phyloP scores from a whole-genome alignment of 2,888 invertebrate species.

The Rotaria macrura region DNA sequence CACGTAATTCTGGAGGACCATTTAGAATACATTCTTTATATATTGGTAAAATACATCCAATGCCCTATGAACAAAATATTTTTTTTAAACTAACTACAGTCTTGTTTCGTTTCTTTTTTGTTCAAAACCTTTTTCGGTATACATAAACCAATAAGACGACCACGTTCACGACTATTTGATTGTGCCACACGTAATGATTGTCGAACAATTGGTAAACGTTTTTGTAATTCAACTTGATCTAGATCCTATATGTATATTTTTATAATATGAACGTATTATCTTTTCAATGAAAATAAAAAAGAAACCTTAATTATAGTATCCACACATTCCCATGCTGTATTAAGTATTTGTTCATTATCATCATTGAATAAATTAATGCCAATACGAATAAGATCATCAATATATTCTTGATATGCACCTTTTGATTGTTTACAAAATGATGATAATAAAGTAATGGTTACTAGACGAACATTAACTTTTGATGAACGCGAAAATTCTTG shows the following conservation, averaged over 20 bases:
- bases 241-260: constrained; percentile 55
- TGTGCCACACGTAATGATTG: constrained; percentile 66
- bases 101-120: no score
- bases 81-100: no score
- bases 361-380: constrained; percentile 74
- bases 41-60: constrained; percentile 80
- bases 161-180: constrained; percentile 1
- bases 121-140: constrained; percentile 55
- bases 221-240: constrained; percentile 70
- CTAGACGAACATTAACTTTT: constrained; percentile 58
- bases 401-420: constrained; percentile 73
- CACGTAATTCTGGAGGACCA: constrained; percentile 86
- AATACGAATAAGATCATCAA: constrained; percentile 74
- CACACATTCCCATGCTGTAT: constrained; percentile 81
- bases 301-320: constrained; percentile 68
- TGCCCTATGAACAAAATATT: constrained; percentile 56
- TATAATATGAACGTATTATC: no score
- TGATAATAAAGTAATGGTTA: constrained; percentile 73
- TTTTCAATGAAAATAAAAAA: constrained; percentile 36
- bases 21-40: constrained; percentile 91
- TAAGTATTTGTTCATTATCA: constrained; percentile 66
- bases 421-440: constrained; percentile 79
- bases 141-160: constrained; percentile 12
- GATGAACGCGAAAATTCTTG: constrained; percentile 45
- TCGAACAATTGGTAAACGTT: constrained; percentile 75